A percentile compares a stretch with the other conserved stretches of the same genome.
Evolutionary conservation across 2,888 invertebrate genomes (phyloP).

Genomic region (Agriopis marginaria): DNA sequence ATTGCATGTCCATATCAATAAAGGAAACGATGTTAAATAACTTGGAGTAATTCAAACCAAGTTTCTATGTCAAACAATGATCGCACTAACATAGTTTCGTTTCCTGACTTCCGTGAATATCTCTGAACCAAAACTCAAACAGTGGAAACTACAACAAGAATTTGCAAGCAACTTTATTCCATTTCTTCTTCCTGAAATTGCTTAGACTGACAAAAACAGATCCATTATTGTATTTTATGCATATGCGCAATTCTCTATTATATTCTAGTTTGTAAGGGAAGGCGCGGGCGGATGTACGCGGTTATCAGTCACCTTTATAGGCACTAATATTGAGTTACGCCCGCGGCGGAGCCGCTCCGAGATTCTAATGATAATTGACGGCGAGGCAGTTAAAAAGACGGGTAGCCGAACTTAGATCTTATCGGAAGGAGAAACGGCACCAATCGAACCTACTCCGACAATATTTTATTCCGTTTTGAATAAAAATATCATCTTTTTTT

Average conservation of each 20-base stretch:
- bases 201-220: slow-evolving; percentile 42
- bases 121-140: slow-evolving; percentile 10
- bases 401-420: slow-evolving; percentile 74
- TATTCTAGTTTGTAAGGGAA: slow-evolving; percentile 61
- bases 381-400: slow-evolving; percentile 75
- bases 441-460: slow-evolving; percentile 48
- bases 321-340: slow-evolving; percentile 81
- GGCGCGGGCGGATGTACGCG: slow-evolving; percentile 59
- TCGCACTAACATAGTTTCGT: slow-evolving; percentile 3
- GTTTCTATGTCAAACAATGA: slow-evolving; percentile 26
- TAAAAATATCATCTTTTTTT: slow-evolving; percentile 53
- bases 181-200: slow-evolving; percentile 32
- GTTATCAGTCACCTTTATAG: slow-evolving; percentile 83
- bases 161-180: slow-evolving; percentile 2
- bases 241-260: slow-evolving; percentile 64
- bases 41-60: slow-evolving; percentile 14
- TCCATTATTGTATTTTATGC: slow-evolving; percentile 46
- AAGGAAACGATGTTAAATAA: slow-evolving; percentile 9
- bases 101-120: slow-evolving; percentile 7
- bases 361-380: slow-evolving; percentile 82
- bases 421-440: slow-evolving; percentile 57
- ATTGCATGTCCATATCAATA: slow-evolving; percentile 26
- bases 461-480: slow-evolving; percentile 58
- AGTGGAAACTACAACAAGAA: slow-evolving; percentile 11
- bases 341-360: slow-evolving; percentile 63